Evolutionary conservation across 2,888 invertebrate genomes (phyloP), one percentile per base, ranked within the genome.

Genomic region (Sesia apiformis): DNA sequence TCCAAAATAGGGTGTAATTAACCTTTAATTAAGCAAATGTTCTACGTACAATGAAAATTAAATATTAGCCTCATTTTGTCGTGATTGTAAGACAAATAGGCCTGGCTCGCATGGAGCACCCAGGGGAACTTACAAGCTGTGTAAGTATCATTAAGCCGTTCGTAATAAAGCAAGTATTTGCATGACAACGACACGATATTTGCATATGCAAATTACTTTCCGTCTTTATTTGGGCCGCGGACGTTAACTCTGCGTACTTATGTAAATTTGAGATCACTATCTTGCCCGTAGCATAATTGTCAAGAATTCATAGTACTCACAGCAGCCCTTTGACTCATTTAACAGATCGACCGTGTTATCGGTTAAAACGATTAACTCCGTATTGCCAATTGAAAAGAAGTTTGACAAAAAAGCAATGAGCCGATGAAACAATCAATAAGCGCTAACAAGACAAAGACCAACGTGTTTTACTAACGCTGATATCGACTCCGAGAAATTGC

Each of bases 151-250:
- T 79, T 81, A 84, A 84, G 80, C 74, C 80, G 79, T 73, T 79
- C 77, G 84, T 85, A 84, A 84, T 85, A 86, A 84, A 81, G 74
- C 78, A 78, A 78, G 75, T 84, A 84, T 87, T 86, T 84, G 84
- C 84, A 86, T 84, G 80, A 79, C 78, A 84, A 83, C 81, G 80
- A 78, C 74, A 70, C 72, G 72, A 65, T 78, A 88, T 88, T 88
- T 85, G 83, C 87, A 87, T 88, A 88, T 88, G 86, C 77, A 86
- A 88, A 87, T 88, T 73, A 76, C 77, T 79, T 78, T 81, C 78
- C 77, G 79, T 78, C 84, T 84, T 84, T 84, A 84, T 84, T 86
- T 81, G 81, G 81, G 76, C 76, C 77, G 78, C 74, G 79, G 79
- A 81, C 78, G 78, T 77, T 78, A 78, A 79, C 74, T 78, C 74